phyloP scores from a whole-genome alignment of 1,140 invertebrate genomes.

The Aphis craccivora region DNA sequence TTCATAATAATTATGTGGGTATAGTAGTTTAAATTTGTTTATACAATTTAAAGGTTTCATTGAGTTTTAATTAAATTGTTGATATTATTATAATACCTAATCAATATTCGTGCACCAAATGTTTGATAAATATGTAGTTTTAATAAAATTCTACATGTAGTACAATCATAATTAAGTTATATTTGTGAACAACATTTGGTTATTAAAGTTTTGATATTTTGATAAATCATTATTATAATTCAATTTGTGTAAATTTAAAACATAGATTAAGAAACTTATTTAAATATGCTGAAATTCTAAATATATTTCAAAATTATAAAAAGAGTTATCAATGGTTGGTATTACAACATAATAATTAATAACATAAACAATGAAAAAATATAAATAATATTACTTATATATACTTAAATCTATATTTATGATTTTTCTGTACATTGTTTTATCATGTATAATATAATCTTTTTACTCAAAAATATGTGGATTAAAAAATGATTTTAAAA shows the following conservation, averaged over 20 bases:
- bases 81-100: background rate
- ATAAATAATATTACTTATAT: background rate
- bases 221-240: background rate
- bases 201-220: background rate
- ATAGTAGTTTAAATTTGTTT: background rate
- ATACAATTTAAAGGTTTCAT: background rate
- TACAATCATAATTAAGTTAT: no score
- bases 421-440: background rate
- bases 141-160: no score
- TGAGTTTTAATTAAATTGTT: background rate
- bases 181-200: no score
- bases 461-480: background rate
- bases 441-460: background rate
- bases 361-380: background rate
- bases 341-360: background rate
- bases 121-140: background rate
- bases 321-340: background rate
- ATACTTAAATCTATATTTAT: background rate
- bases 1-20: background rate
- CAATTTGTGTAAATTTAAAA: background rate
- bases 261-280: no score
- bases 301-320: background rate
- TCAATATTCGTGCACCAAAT: background rate
- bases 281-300: background rate
- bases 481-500: background rate